A percentile compares a stretch with the other conserved stretches of the same genome.
Evolutionary conservation across 2,113 vertebrate genomes (phyloP).

Genomic region (Manacus vitellinus): DNA sequence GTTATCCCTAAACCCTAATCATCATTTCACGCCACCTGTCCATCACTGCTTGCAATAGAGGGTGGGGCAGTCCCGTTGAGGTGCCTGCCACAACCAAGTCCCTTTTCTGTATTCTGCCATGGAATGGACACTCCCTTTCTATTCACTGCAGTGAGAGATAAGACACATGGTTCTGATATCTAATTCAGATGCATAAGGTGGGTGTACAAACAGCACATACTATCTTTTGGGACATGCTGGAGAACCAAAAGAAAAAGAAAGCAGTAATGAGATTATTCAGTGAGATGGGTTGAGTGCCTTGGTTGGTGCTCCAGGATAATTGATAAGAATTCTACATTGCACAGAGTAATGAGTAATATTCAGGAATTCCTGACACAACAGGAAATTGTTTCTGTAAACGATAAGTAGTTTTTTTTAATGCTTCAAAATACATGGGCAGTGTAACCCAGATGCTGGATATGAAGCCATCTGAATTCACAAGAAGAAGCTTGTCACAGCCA

Average conservation of each 20-base stretch:
- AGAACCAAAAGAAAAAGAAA: neutral
- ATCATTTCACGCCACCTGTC: neutral
- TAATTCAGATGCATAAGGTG: neutral
- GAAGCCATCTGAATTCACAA: neutral
- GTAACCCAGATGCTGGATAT: neutral
- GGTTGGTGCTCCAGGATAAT: neutral
- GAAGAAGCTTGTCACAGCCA: neutral
- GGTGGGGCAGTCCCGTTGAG: neutral
- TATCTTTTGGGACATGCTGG: neutral
- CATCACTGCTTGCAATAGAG: rapidly evolving
- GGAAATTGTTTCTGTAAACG: neutral
- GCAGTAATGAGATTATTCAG: neutral
- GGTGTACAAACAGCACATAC: neutral
- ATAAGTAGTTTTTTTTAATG: neutral
- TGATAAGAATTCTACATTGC: neutral
- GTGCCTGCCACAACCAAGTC: neutral
- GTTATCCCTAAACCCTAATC: neutral
- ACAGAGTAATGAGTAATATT: neutral
- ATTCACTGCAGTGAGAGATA: neutral
- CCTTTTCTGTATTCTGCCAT: neutral
- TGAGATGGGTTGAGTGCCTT: neutral
- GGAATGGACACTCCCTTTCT: neutral
- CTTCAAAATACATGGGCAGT: neutral
- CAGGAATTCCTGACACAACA: neutral
- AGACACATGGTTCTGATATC: neutral